Evolutionary conservation across 2,888 invertebrate species (phyloP).

Genomic region (Barypeithes pellucidus): DNA sequence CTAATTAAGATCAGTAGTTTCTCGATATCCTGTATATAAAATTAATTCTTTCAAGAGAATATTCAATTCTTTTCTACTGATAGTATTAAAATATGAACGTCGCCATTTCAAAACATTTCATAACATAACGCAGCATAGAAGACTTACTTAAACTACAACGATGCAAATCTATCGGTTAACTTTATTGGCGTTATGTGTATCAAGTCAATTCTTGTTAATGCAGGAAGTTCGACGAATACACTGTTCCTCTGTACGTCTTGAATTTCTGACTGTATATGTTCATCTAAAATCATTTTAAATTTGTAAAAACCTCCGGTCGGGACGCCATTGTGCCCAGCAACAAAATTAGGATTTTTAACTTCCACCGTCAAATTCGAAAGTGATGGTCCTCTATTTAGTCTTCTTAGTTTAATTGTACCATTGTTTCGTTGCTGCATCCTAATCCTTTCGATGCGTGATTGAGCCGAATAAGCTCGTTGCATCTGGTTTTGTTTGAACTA

Average conservation of each 20-base stretch:
- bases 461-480: conserved; percentile 32
- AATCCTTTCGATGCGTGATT: conserved; percentile 30
- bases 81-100: no score
- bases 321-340: conserved; percentile 2
- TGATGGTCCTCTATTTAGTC: conserved; percentile 21
- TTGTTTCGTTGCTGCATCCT: conserved; percentile 18
- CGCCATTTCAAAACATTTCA: no score
- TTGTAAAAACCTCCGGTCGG: conserved; percentile 28
- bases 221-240: conserved; percentile 40
- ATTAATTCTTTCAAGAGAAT: no score
- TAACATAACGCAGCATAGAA: no score
- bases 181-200: conserved; percentile 28
- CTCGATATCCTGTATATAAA: no score
- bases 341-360: conserved; percentile 53
- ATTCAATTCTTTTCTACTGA: no score
- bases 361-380: conserved; percentile 55
- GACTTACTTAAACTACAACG: not conserved
- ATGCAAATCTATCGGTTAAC: conserved; percentile 14
- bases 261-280: conserved; percentile 57
- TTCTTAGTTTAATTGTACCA: conserved; percentile 31
- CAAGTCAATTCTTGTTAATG: conserved; percentile 52
- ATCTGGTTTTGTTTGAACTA: conserved; percentile 13
- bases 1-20: no score
- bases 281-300: conserved; percentile 56
- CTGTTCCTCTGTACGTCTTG: conserved; percentile 56